Evolutionary conservation across 2,888 invertebrate species (phyloP), one percentile per base, ranked within the genome.

Genomic region (Lucinisca nassula): DNA sequence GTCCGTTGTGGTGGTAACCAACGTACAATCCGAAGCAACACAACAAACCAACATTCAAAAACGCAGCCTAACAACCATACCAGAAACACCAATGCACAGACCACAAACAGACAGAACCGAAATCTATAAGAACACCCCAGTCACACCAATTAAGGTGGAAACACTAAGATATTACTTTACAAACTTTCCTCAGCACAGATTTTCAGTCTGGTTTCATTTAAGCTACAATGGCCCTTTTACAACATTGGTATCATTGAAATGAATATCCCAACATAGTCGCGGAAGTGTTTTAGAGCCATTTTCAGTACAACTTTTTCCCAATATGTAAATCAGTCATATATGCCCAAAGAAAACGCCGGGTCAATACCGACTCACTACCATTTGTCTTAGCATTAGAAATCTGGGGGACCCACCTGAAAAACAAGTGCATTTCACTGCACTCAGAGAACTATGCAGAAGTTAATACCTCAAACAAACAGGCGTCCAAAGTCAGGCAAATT

Each of bases 281-380:
- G 77, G 73, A 21, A 30, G 82, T 1, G 38, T 82, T 4, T 51
- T 73, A 30, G 88, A 85, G 35, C 88, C 84, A 17, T 88, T 85
- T 32, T n/a, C 38, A 17, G 4, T 6, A 21, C 51, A n/a, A 0
- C 88, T 85, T 27, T 74, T 88, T 32, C 79, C 51, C 0, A 32
- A 79, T 70, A 51, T 88, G 4, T 58, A 49, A 2, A 51, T 85
- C 2, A 83, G 78, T 27, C 85, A 84, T 3, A 84, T 84, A 0
- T 84, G 84, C 17, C 87, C 87, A 6, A 81, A 87, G 30, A 87
- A 84, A 75, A 35, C 24, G 0, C 75, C 75, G 3, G 76, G 79
- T 40, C 55, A 84, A 40, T 84, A 70, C 30, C 37, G 84, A 6
- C 67, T 87, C 27, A 87, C n/a, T n/a, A n/a, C n/a, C n/a, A n/a